Percentiles rank a stretch among this genome's conserved stretches.
Conservation (phyloP, 2,888 invertebrate species). For the Trisateles emortualis region DNA sequence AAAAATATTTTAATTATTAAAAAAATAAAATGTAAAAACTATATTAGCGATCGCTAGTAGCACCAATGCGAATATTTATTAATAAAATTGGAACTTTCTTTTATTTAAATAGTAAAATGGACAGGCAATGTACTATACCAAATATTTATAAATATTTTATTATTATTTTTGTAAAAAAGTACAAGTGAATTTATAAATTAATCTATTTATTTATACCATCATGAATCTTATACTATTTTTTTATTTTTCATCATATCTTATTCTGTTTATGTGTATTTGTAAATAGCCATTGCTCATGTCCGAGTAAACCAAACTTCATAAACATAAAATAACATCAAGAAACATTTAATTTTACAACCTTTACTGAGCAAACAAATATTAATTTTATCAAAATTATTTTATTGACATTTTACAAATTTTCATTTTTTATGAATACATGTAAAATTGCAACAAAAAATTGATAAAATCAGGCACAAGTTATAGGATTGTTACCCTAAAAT, state of each 20-base stretch:
- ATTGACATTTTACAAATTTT: conserved; percentile 44
- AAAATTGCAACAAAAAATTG: conserved; percentile 49
- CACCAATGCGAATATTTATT: conserved; percentile 74
- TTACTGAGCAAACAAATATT: conserved; percentile 79
- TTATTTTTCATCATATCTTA: background rate
- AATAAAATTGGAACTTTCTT: conserved; percentile 45
- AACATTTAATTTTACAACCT: conserved; percentile 71
- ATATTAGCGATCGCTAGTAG: conserved; percentile 74
- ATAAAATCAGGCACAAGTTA: conserved; percentile 73
- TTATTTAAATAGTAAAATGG: conserved; percentile 29
- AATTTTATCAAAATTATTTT: conserved; percentile 52
- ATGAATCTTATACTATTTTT: background rate
- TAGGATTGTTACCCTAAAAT: conserved; percentile 58
- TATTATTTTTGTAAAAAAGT: background rate
- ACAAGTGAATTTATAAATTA: background rate
- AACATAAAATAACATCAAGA: conserved; percentile 42
- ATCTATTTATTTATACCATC: background rate
- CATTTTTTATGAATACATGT: background rate
- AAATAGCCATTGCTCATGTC: conserved; percentile 41
- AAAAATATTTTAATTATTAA: conserved; percentile 41
- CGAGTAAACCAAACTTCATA: conserved; percentile 31
- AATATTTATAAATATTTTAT: conserved; percentile 1
- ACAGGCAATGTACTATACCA: conserved; percentile 16
- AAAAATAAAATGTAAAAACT: conserved; percentile 50
- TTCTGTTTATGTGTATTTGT: conserved; percentile 14